Percentiles rank a stretch among this genome's conserved stretches.
These are phyloP conservation scores for Danio kyathit DNA, from an alignment of 2,797 vertebrate genomes.

Conservation along the genomic window DNA sequence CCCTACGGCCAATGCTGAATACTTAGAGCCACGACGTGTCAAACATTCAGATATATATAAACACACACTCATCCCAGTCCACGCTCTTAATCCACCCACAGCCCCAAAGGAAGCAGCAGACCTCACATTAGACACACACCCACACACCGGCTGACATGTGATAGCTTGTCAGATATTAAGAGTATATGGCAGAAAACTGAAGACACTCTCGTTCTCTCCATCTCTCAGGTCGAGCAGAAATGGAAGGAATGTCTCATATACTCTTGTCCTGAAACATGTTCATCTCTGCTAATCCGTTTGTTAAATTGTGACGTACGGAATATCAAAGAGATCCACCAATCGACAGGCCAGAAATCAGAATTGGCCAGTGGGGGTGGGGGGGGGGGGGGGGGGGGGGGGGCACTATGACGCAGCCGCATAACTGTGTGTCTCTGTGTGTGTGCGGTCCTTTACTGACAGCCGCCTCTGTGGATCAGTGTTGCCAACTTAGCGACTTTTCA, in stretches of 20 bases:
- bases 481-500: no score
- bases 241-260: slow-evolving; percentile 7
- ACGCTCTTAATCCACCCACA: slow-evolving; percentile 28
- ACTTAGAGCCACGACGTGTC: slow-evolving; percentile 19
- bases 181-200: neutral
- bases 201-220: slow-evolving; percentile 9
- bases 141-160: slow-evolving; percentile 41
- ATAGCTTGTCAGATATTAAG: slow-evolving; percentile 38
- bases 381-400: no score
- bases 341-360: no score
- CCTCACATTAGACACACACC: slow-evolving; percentile 7
- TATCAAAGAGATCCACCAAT: no score
- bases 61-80: slow-evolving; percentile 13
- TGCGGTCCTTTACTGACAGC: no score
- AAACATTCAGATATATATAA: slow-evolving; percentile 31
- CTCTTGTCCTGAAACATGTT: neutral
- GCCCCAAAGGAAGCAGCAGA: slow-evolving; percentile 7
- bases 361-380: no score
- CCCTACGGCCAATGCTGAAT: neutral
- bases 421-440: no score
- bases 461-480: no score
- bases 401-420: no score
- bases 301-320: no score
- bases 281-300: neutral
- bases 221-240: neutral